These are phyloP conservation scores for Salvator merianae DNA, from an alignment of 2,113 vertebrate species.

Conservation along the genomic window DNA sequence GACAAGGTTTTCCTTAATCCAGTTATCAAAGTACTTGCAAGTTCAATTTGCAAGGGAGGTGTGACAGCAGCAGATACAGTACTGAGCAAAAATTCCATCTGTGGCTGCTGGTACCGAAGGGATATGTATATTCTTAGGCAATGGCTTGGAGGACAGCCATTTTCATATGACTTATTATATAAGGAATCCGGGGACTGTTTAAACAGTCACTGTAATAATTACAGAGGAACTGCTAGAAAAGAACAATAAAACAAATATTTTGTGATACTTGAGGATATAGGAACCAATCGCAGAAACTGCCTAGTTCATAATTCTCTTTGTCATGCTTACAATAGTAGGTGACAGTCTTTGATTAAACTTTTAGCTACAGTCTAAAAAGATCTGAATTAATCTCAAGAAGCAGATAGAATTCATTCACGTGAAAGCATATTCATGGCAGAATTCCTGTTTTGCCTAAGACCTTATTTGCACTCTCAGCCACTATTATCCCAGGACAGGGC, in stretches of 20 bases:
- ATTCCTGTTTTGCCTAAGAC: neutral
- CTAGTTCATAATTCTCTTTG: neutral
- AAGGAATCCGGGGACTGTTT: neutral
- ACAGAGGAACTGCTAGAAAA: neutral
- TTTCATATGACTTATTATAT: neutral
- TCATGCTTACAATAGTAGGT: neutral
- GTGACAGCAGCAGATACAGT: neutral
- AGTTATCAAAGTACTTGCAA: slow-evolving; percentile 51
- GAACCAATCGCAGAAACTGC: neutral
- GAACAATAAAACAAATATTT: neutral
- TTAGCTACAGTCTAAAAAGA: neutral
- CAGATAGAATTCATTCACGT: neutral
- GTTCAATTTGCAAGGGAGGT: slow-evolving; percentile 35
- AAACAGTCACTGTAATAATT: neutral
- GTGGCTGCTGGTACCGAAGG: neutral
- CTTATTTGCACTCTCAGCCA: too few relatives aligned
- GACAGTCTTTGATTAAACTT: neutral
- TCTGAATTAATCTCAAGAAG: neutral
- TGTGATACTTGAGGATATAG: neutral
- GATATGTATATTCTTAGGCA: neutral
- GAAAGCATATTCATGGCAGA: neutral
- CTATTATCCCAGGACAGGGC: too few relatives aligned
- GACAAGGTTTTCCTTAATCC: slow-evolving; percentile 50
- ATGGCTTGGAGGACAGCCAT: neutral
- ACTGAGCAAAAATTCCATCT: slow-evolving; percentile 10